phyloP scores from a whole-genome alignment of 2,888 invertebrate species.

The Agrotis exclamationis region DNA sequence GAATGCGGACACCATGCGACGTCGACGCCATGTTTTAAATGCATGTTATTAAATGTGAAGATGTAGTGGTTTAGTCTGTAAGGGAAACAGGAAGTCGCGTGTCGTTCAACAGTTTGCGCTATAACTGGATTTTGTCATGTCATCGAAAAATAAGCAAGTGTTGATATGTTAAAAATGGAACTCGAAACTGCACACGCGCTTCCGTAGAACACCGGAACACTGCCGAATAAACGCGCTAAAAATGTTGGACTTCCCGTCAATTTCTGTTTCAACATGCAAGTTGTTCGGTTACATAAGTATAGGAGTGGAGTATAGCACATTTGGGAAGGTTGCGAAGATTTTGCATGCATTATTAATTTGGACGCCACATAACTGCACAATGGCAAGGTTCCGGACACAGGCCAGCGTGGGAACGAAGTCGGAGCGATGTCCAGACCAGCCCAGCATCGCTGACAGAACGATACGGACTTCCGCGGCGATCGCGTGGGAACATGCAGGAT shows the following conservation, averaged over 20 bases:
- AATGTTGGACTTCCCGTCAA: constrained; percentile 19
- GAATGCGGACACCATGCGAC: constrained; percentile 49
- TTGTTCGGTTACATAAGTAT: neutral
- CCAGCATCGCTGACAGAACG: constrained; percentile 68
- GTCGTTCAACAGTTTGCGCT: constrained; percentile 61
- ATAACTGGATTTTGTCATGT: constrained; percentile 57
- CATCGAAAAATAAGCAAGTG: constrained; percentile 60
- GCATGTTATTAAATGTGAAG: constrained; percentile 64
- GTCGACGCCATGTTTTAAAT: constrained; percentile 51
- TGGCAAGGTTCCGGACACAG: constrained; percentile 55
- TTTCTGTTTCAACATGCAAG: constrained; percentile 24
- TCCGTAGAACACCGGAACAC: constrained; percentile 56
- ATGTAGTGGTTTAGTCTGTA: constrained; percentile 54
- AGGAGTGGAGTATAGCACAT: constrained; percentile 12
- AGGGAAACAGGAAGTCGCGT: constrained; percentile 63
- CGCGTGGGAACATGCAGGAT: constrained; percentile 78
- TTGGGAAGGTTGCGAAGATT: constrained; percentile 10
- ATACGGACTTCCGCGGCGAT: constrained; percentile 76
- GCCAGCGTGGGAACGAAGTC: constrained; percentile 63
- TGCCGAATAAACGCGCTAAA: constrained; percentile 45
- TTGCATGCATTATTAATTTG: constrained; percentile 51
- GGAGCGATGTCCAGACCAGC: constrained; percentile 54
- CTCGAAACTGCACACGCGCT: constrained; percentile 53
- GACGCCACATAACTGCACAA: constrained; percentile 35
- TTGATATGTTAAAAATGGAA: constrained; percentile 57